Evolutionary conservation across 2,888 invertebrate species (phyloP), one percentile per base, ranked within the genome.

Genomic region (Nemotelus pantherinus): DNA sequence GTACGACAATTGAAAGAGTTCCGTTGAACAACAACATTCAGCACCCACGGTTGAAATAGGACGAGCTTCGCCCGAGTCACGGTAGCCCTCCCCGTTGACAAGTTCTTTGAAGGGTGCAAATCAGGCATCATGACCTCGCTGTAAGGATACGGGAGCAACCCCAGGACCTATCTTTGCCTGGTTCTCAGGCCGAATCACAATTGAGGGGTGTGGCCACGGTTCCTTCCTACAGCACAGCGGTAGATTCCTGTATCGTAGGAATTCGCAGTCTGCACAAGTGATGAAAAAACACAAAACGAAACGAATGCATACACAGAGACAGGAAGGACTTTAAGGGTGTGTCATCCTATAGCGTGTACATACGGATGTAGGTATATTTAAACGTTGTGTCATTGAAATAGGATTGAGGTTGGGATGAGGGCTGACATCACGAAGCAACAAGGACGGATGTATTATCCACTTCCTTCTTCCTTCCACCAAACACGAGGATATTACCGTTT

Each of bases 401-500:
- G 63, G 76, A 74, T 65, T 76, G 78, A 67, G 86, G 86, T 86
- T 86, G 86, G 86, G 60, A 53, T 70, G 70, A 70, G 60, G 57
- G 60, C 48, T 74, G 74, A 74, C 74, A 74, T 74, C 87, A 86
- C 85, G 87, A 87, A 86, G 87, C 86, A 87, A 87, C 87, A 87
- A 87, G 87, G 87, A 87, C 87, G 87, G 87, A 87, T 87, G 86
- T 86, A 87, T 87, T 87, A 87, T 87, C 86, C 87, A 87, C 87
- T 87, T 87, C 87, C 87, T 87, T 87, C 86, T 87, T 87, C 87
- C 87, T 87, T 87, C 87, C 86, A 87, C 87, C 87, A 87, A 86
- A 87, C 87, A 87, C 87, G 87, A 86, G 86, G 86, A 86, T 87
- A 87, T 87, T 87, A 87, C 87, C 87, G 86, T 87, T 87, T 86